Evolutionary conservation across 2,113 vertebrate genomes (phyloP), one percentile per base, ranked within the genome.

Genomic region (Varanus salvator): DNA sequence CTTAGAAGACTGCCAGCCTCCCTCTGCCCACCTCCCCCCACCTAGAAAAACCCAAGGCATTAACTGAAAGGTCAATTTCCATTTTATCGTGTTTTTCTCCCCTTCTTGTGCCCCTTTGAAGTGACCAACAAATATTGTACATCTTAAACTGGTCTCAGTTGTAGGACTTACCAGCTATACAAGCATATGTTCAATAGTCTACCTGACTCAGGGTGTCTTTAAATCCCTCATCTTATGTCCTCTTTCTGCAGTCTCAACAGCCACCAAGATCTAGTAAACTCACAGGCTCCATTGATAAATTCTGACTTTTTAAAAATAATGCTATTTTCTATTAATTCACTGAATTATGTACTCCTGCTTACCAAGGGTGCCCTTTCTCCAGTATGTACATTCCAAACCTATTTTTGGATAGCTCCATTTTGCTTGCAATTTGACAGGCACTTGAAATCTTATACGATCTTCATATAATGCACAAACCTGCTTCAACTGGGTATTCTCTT

Each of bases 401-500:
- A 44, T 68, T 84, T 84, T 44, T 38, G 9, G 19, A 23, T 4
- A 12, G 2, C n/a, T 21, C 12, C 23, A 84, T 68, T 66, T 84
- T 66, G 34, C 60, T 44, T 44, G n/a, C 38, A 48, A 27, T 6
- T 23, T 29, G 21, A 29, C 23, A 68, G 34, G 38, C 19, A 48
- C 14, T 69, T 15, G 25, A 80, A 29, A n/a, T n/a, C n/a, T n/a
- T n/a, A 78, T 75, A 29, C 50, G 48, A 0, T 3, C 3, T 44
- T 6, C 11, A 8, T 9, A 3, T 23, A 54, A 0, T 34, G 11
- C 83, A 96, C 97, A 93, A 89, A 99, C 99, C 98, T 98, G 98
- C 95, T 98, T 99, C 3, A 99, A 96, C 54, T 96, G 90, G 6
- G 94, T 85, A 50, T 99, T 99, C 90, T 99, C 98, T 83, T 98